Conservation (phyloP, 2,113 vertebrate species). For the Cavia aperea region DNA sequence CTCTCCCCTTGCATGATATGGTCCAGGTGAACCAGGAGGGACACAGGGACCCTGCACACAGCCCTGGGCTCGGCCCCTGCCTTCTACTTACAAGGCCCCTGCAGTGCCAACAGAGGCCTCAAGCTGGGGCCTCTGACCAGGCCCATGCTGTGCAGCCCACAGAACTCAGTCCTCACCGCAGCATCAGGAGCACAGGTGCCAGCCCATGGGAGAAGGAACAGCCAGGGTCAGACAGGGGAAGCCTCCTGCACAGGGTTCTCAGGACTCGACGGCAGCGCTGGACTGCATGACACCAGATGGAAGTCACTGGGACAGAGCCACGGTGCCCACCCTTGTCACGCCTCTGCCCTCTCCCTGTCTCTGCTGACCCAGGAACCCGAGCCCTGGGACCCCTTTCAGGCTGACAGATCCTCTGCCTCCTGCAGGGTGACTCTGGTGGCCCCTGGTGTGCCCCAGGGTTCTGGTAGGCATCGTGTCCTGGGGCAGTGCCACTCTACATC, state of each 20-base stretch:
- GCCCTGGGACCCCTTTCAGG: neutral
- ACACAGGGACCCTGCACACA: neutral
- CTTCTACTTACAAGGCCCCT: neutral
- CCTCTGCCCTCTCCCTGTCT: neutral
- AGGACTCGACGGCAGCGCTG: neutral
- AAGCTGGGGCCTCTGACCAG: neutral
- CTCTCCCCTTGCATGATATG: slow-evolving; percentile 86
- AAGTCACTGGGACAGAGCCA: neutral
- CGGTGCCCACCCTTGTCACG: neutral
- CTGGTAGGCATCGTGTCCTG: slow-evolving; percentile 85
- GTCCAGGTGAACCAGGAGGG: neutral
- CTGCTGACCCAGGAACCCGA: neutral
- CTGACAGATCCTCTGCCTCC: neutral
- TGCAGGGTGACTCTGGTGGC: slow-evolving; percentile 83
- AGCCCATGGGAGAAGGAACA: neutral
- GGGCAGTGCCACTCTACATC: slow-evolving; percentile 74
- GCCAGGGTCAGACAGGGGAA: neutral
- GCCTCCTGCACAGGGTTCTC: neutral
- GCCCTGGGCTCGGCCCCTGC: too few species aligned
- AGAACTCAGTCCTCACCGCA: neutral
- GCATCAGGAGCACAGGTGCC: neutral
- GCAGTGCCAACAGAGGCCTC: neutral
- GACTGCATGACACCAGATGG: neutral
- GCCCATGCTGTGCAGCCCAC: neutral
- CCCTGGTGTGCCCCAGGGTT: slow-evolving; percentile 82